Evolutionary conservation across 1,140 invertebrate genomes (phyloP).

Genomic region (Microvelia longipes): DNA sequence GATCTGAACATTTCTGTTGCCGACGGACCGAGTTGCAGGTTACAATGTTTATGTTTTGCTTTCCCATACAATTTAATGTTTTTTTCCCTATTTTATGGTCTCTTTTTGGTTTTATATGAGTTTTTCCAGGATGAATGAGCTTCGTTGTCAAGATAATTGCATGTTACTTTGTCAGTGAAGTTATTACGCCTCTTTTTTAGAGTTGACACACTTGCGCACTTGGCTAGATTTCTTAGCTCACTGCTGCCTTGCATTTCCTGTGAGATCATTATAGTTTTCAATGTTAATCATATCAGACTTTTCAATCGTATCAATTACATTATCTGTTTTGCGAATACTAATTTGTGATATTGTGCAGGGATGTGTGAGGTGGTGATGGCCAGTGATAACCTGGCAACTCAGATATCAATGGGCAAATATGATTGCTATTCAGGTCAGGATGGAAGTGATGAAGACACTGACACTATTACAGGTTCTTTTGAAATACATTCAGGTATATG

Average conservation of each 20-base stretch:
- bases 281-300: too few relatives aligned
- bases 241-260: too few relatives aligned
- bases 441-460: slow-evolving; percentile 54
- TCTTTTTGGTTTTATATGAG: too few relatives aligned
- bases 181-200: background rate
- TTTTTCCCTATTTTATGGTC: too few relatives aligned
- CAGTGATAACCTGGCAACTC: slow-evolving; percentile 49
- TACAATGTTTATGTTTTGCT: background rate
- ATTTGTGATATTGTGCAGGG: slow-evolving; percentile 30
- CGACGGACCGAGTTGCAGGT: background rate
- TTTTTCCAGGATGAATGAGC: too few relatives aligned
- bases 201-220: background rate
- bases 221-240: background rate
- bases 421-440: slow-evolving; percentile 56
- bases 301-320: too few relatives aligned
- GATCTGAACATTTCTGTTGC: background rate
- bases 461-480: slow-evolving; percentile 44
- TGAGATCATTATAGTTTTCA: too few relatives aligned
- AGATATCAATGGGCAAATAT: slow-evolving; percentile 42
- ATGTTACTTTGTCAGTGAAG: too few relatives aligned
- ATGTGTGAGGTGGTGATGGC: slow-evolving; percentile 65
- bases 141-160: too few relatives aligned
- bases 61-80: too few relatives aligned
- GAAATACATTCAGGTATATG: slow-evolving; percentile 50
- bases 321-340: background rate